A percentile compares a stretch with the other conserved stretches of the same genome.
These are phyloP conservation scores for Coremacera marginata DNA, from an alignment of 2,888 invertebrate species.

Conservation along the genomic window DNA sequence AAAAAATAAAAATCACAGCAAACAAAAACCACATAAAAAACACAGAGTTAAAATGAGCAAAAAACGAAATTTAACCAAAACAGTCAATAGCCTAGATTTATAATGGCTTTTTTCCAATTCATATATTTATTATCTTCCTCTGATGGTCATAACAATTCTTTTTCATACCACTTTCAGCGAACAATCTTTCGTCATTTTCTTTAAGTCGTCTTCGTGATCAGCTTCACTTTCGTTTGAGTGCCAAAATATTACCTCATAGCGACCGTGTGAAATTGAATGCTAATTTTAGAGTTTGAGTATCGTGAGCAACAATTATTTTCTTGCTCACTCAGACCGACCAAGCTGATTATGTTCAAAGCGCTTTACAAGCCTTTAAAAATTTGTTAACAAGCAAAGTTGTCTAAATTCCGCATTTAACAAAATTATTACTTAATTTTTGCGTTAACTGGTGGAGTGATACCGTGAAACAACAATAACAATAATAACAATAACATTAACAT, in stretches of 20 bases:
- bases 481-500: conserved; percentile 5
- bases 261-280: background rate
- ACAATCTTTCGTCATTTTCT: no score
- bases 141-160: background rate
- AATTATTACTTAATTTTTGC: conserved; percentile 28
- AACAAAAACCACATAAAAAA: background rate
- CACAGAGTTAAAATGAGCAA: background rate
- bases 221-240: conserved; percentile 57
- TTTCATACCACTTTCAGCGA: background rate
- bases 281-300: background rate
- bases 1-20: conserved; percentile 7
- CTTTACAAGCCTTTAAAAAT: background rate
- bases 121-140: no score
- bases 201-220: conserved; percentile 12
- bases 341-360: background rate
- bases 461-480: conserved; percentile 9
- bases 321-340: background rate
- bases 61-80: background rate
- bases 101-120: background rate
- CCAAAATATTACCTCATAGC: conserved; percentile 40
- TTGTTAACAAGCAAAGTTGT: background rate
- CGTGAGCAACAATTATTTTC: no score
- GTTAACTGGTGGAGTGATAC: background rate
- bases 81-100: conserved; percentile 28
- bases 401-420: background rate